Evolutionary conservation across 2,797 vertebrate genomes (phyloP).

Genomic region (Gymnodraco acuticeps): DNA sequence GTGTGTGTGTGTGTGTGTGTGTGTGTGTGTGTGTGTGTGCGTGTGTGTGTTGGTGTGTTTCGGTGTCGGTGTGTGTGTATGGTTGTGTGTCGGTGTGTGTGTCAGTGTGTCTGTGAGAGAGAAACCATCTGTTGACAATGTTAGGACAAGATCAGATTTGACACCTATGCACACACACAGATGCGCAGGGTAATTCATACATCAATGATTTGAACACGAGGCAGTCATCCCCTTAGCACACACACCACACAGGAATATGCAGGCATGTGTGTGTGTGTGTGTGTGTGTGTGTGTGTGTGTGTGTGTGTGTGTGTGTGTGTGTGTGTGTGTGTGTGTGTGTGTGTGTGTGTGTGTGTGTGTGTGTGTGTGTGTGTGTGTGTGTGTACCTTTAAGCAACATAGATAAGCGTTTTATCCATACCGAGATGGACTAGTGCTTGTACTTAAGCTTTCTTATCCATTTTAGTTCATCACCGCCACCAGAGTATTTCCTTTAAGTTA

Average conservation of each 20-base stretch:
- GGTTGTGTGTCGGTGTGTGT: constrained; percentile 11
- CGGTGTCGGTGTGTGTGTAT: not conserved
- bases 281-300: not conserved
- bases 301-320: not conserved
- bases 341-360: constrained; percentile 8
- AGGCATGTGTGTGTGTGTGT: constrained; percentile 23
- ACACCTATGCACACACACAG: constrained; percentile 36
- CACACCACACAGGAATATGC: constrained; percentile 27
- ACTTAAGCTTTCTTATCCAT: constrained; percentile 28
- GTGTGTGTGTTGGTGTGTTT: not conserved
- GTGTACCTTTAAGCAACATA: constrained; percentile 18
- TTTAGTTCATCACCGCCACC: constrained; percentile 24
- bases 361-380: constrained; percentile 17
- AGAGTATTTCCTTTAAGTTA: constrained; percentile 19
- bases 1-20: not conserved
- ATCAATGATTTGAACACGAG: constrained; percentile 38
- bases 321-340: constrained; percentile 17
- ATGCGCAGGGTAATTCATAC: constrained; percentile 41
- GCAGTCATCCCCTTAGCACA: constrained; percentile 28
- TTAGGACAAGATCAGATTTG: constrained; percentile 45
- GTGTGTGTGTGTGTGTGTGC: too few species aligned
- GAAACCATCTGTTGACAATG: constrained; percentile 37
- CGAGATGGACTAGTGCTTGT: constrained; percentile 25
- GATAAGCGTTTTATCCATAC: constrained; percentile 37
- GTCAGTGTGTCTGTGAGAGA: constrained; percentile 3